Evolutionary conservation across 2,113 vertebrate genomes (phyloP), one percentile per base, ranked within the genome.

Genomic region (Burhinus bistriatus): DNA sequence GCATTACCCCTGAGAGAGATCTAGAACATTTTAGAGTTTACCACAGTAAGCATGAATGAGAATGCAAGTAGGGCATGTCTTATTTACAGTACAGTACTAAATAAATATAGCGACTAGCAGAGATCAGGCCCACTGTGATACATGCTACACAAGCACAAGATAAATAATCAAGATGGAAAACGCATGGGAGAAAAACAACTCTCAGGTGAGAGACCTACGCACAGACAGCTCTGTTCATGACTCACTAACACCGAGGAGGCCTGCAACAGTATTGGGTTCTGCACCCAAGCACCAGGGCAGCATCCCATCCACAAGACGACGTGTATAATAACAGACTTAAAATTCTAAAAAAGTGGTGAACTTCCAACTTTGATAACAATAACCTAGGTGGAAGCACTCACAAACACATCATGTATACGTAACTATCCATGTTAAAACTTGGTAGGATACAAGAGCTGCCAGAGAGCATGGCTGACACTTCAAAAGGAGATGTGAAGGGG

Each of bases 241-340:
- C 34, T 64, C 2, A 0, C 17, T 40, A 45, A 69, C 65, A 34
- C 18, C 0, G 0, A 45, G 23, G 47, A 58, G 70, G 16, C 6
- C 40, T 66, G 44, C 21, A 51, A 70, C 32, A 90, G 32, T 83
- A n/a, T 9, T 1, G 3, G 40, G 10, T 36, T 42, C 62, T 47
- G 34, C 58, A 72, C 27, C 18, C 51, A 76, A 42, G 17, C 19
- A 45, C 54, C 62, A 51, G 12, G 23, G 49, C 55, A 90, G 78
- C 51, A 55, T 29, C 40, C 19, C 55, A 58, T 25, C 38, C 38
- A 59, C 19, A 18, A 76, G 47, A 68, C 23, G 10, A 11, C 0
- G 1, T 25, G 40, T 23, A 30, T 29, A 9, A 7, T 2, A 69
- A 40, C 26, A 58, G 18, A 26, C 13, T 40, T 42, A 38, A 77